phyloP scores from a whole-genome alignment of 2,113 vertebrate genomes.

The Xerus inauris region DNA sequence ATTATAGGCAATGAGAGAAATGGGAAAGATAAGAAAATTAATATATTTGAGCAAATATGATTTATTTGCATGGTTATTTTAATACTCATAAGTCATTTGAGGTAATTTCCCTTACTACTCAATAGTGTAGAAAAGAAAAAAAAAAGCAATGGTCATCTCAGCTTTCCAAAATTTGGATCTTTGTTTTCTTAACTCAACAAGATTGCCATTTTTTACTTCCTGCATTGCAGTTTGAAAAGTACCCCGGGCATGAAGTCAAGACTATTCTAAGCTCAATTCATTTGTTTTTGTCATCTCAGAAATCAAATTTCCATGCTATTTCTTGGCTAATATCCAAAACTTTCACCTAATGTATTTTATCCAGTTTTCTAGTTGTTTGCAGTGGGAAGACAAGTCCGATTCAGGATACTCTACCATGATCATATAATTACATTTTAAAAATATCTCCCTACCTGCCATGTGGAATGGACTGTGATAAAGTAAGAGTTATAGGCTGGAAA shows the following conservation, averaged over 20 bases:
- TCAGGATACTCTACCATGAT: neutral
- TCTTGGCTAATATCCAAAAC: neutral
- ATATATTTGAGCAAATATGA: neutral
- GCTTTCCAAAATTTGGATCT: neutral
- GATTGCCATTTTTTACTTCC: neutral
- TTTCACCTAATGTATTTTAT: neutral
- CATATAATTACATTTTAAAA: neutral
- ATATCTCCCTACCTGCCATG: neutral
- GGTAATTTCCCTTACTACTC: neutral
- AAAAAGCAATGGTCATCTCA: neutral
- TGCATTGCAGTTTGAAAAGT: neutral
- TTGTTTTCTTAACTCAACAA: neutral
- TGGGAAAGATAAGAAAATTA: neutral
- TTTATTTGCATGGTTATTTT: neutral
- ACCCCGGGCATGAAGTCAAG: neutral
- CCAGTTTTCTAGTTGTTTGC: neutral
- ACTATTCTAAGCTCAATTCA: neutral
- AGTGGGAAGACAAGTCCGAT: neutral
- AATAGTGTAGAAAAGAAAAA: neutral
- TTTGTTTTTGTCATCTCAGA: neutral
- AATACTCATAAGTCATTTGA: neutral
- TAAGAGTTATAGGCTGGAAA: neutral
- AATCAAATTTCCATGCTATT: neutral
- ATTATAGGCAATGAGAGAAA: neutral
- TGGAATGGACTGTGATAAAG: neutral